Conservation (phyloP, 2,113 vertebrate genomes). For the Gyps fulvus region DNA sequence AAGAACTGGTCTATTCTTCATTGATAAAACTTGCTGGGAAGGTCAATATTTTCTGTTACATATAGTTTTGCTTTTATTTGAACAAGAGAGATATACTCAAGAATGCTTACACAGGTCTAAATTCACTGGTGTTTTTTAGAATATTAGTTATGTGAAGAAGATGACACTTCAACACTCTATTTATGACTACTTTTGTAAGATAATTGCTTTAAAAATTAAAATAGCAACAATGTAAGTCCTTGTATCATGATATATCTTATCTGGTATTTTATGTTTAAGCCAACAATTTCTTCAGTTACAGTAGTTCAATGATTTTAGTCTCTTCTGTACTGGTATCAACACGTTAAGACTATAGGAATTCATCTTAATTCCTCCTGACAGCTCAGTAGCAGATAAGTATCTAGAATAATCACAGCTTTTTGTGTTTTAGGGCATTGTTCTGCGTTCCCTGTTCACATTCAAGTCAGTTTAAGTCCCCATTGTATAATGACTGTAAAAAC, state of each 20-base stretch:
- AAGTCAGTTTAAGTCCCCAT: background rate
- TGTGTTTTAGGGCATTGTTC: background rate
- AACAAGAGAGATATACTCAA: background rate
- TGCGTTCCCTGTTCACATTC: background rate
- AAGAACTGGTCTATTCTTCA: background rate
- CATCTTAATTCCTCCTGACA: background rate
- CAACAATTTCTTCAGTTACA: background rate
- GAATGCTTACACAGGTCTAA: background rate
- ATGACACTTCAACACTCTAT: background rate
- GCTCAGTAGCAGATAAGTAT: background rate
- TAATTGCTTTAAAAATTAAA: background rate
- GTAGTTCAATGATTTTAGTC: background rate
- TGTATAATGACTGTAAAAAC: background rate
- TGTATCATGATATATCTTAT: background rate
- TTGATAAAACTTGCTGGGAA: background rate
- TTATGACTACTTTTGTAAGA: background rate
- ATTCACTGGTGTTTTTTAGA: background rate
- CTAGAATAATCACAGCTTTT: background rate
- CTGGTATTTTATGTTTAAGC: background rate
- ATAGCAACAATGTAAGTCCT: background rate
- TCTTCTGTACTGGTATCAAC: background rate
- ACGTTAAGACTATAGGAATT: background rate
- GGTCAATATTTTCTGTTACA: background rate
- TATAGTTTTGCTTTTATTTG: background rate
- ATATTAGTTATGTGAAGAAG: background rate